These are phyloP conservation scores for Diplodus puntazzo DNA, from an alignment of 2,797 vertebrate species.

Conservation along the genomic window DNA sequence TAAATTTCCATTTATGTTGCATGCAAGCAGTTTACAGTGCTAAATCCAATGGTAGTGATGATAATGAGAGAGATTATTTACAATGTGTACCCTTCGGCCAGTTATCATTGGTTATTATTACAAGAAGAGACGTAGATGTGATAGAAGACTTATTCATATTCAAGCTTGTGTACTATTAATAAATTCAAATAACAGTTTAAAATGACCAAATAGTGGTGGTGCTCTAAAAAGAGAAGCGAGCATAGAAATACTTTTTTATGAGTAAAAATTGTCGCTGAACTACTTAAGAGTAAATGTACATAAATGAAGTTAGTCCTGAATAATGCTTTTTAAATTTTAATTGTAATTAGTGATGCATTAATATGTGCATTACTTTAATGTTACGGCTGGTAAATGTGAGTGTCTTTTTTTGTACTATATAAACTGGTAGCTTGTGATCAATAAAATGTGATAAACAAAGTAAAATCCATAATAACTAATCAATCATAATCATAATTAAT, in stretches of 20 bases:
- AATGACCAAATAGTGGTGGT: not conserved
- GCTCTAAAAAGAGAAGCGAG: not conserved
- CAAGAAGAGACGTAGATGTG: not conserved
- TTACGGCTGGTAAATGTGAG: not conserved
- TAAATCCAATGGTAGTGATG: not conserved
- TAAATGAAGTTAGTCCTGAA: too few relatives aligned
- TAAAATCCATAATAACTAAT: too few relatives aligned
- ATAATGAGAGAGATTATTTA: not conserved
- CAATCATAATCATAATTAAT: too few relatives aligned
- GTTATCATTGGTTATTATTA: too few relatives aligned
- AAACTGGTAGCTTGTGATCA: too few relatives aligned
- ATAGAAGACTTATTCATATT: too few relatives aligned
- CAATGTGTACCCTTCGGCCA: not conserved
- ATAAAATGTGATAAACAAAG: too few relatives aligned
- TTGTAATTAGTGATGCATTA: not conserved
- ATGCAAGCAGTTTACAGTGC: not conserved
- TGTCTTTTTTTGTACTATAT: too few relatives aligned
- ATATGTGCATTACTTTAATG: not conserved
- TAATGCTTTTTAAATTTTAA: not conserved
- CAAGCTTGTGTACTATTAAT: too few relatives aligned
- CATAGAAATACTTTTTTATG: not conserved
- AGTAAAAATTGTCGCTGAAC: not conserved
- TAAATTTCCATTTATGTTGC: not conserved
- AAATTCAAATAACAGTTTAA: not conserved
- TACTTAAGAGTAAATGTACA: not conserved